Conservation (phyloP, 2,113 vertebrate species). For the Labrus mixtus region DNA sequence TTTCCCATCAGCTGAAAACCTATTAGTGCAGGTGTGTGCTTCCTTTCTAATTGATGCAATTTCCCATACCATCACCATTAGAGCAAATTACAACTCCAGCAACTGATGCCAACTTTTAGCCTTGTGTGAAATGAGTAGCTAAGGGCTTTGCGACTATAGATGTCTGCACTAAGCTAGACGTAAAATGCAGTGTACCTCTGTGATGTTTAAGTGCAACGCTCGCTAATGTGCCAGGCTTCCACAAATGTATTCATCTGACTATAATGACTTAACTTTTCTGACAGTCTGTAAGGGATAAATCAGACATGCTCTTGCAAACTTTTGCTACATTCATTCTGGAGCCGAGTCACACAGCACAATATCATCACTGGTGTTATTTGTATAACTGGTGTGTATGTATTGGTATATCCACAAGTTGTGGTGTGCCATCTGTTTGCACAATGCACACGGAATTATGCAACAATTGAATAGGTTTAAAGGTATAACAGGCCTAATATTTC, state of each 20-base stretch:
- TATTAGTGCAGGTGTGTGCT: conserved; percentile 51
- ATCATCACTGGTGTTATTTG: not conserved
- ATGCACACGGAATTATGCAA: not conserved
- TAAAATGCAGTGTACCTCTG: conserved; percentile 3
- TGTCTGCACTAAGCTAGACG: conserved; percentile 4
- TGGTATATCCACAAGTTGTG: too few relatives aligned
- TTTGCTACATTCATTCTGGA: not conserved
- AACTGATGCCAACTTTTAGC: conserved; percentile 29
- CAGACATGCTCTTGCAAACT: too few relatives aligned
- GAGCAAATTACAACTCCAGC: conserved; percentile 29
- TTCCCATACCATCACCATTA: conserved; percentile 51
- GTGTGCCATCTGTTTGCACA: not conserved
- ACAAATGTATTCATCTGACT: not conserved
- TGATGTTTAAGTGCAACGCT: conserved; percentile 12
- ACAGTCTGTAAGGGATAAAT: too few relatives aligned
- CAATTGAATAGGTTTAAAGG: not conserved
- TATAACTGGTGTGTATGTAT: too few relatives aligned
- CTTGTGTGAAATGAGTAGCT: conserved; percentile 38
- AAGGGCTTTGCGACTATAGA: not conserved
- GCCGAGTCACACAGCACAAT: not conserved
- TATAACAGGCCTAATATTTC: not conserved
- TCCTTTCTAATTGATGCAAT: conserved; percentile 42
- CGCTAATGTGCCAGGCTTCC: not conserved
- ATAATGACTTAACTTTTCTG: not conserved
- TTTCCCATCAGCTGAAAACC: conserved; percentile 32